A percentile compares a stretch with the other conserved stretches of the same genome.
Evolutionary conservation across 2,797 vertebrate species (phyloP).

Genomic region (Oryzias sinensis): DNA sequence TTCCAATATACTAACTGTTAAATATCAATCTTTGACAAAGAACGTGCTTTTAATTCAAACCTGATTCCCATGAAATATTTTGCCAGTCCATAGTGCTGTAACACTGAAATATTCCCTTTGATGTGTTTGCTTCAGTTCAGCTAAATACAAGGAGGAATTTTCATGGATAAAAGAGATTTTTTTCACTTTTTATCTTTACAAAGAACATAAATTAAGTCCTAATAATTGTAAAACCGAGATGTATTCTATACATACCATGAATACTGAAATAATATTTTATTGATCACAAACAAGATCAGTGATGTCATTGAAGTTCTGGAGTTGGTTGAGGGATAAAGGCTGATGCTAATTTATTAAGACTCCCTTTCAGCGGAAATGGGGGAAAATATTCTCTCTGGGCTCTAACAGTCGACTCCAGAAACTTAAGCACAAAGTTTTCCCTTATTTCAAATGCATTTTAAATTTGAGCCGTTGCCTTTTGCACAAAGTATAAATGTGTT

Average conservation of each 20-base stretch:
- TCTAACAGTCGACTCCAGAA: conserved; percentile 38
- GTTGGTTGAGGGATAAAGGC: conserved; percentile 52
- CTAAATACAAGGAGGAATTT: conserved; percentile 27
- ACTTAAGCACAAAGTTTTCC: conserved; percentile 53
- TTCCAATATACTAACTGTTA: conserved; percentile 6
- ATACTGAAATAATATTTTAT: conserved; percentile 55
- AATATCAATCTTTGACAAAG: conserved; percentile 5
- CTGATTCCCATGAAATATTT: conserved; percentile 23
- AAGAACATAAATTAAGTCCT: conserved; percentile 29
- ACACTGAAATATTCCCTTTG: conserved; percentile 45
- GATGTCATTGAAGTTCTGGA: conserved; percentile 50
- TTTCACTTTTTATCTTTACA: conserved; percentile 14
- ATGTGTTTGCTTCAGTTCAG: conserved; percentile 34
- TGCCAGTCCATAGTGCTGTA: conserved; percentile 22
- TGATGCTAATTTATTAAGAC: conserved; percentile 50
- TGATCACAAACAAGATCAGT: conserved; percentile 56
- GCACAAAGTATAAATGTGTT: conserved; percentile 48
- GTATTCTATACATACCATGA: conserved; percentile 29
- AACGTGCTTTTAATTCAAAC: conserved; percentile 20
- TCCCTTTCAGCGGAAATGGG: conserved; percentile 43
- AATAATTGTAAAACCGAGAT: conserved; percentile 21
- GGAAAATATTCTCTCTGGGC: conserved; percentile 61
- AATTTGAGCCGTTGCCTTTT: conserved; percentile 44
- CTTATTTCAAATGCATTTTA: conserved; percentile 56
- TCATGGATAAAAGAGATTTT: conserved; percentile 23